Evolutionary conservation across 2,113 vertebrate genomes (phyloP).

Genomic region (Raja brachyura): DNA sequence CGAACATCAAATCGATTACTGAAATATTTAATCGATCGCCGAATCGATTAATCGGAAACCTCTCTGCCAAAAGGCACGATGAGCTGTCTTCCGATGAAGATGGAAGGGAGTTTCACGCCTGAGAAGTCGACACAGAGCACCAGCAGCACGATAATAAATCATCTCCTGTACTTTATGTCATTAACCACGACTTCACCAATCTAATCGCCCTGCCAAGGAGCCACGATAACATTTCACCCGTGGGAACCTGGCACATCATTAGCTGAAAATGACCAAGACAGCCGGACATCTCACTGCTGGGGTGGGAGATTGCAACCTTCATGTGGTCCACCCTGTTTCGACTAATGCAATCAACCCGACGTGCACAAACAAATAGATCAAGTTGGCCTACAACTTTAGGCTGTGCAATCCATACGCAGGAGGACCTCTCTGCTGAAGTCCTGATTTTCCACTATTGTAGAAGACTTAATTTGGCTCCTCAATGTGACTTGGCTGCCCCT

Average conservation of each 20-base stretch:
- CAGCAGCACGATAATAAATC: background rate
- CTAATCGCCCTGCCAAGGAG: background rate
- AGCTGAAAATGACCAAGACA: background rate
- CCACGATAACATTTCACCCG: background rate
- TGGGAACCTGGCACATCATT: background rate
- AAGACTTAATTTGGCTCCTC: background rate
- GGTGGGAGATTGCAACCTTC: too few species aligned
- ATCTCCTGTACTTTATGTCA: background rate
- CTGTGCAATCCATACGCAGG: too few species aligned
- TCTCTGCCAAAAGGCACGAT: too few species aligned
- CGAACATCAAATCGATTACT: conserved; percentile 33
- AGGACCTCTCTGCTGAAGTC: too few species aligned
- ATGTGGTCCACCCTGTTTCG: too few species aligned
- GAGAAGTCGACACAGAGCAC: background rate
- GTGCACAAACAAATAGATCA: too few species aligned
- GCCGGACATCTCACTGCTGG: too few species aligned
- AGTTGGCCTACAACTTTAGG: too few species aligned
- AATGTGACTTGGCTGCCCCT: too few species aligned
- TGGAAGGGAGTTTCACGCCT: background rate
- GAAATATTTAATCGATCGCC: conserved; percentile 32
- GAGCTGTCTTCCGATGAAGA: background rate
- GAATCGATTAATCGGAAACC: background rate
- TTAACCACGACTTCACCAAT: background rate
- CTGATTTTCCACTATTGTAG: background rate
- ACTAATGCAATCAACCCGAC: too few species aligned